Evolutionary conservation across 1,140 invertebrate species (phyloP).

Genomic region (Nomia melanderi): DNA sequence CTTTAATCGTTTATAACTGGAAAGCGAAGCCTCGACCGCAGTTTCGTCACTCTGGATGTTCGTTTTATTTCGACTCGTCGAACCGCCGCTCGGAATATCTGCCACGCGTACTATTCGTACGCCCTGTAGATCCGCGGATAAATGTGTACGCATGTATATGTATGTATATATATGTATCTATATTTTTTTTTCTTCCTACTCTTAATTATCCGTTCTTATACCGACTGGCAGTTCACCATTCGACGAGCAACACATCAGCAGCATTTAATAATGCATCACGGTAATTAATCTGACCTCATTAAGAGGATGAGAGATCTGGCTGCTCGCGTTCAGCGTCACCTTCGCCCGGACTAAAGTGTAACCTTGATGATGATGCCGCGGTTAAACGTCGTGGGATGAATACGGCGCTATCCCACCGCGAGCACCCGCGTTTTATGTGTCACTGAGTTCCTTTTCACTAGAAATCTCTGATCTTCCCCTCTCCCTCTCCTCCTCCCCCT

Average conservation of each 20-base stretch:
- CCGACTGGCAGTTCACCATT: neutral
- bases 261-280: conserved; percentile 55
- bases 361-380: conserved; percentile 38
- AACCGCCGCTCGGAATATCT: too few relatives aligned
- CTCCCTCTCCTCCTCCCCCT: neutral
- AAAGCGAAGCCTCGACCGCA: too few relatives aligned
- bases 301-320: conserved; percentile 40
- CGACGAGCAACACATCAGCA: neutral
- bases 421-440: neutral
- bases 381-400: conserved; percentile 21
- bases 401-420: neutral
- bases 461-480: neutral
- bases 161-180: too few relatives aligned
- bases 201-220: conserved; percentile 46
- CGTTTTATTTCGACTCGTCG: too few relatives aligned
- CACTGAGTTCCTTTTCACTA: conserved; percentile 19
- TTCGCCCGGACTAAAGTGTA: conserved; percentile 10
- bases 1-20: too few relatives aligned
- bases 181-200: neutral
- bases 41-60: too few relatives aligned
- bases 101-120: too few relatives aligned
- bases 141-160: too few relatives aligned
- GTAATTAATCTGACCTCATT: conserved; percentile 64
- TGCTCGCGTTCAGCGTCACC: conserved; percentile 4
- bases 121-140: too few relatives aligned